These are phyloP conservation scores for Drosophila pseudotakahashii DNA, from an alignment of 2,888 invertebrate species.

Conservation along the genomic window DNA sequence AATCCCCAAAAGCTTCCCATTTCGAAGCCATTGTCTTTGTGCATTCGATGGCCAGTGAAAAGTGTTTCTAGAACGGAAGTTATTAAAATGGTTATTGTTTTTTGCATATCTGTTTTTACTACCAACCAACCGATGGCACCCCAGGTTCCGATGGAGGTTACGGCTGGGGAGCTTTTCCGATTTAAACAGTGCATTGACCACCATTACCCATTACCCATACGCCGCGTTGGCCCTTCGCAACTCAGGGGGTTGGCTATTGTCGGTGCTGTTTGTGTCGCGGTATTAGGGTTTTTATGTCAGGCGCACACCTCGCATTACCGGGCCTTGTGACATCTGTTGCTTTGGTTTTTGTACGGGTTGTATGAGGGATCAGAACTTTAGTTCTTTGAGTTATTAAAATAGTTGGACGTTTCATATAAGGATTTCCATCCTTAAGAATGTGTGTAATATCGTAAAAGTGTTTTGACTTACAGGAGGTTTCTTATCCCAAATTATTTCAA, in stretches of 20 bases:
- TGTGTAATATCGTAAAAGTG: no score
- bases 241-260: conserved; percentile 8
- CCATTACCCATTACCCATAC: conserved; percentile 66
- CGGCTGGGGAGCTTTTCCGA: conserved; percentile 33
- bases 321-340: conserved; percentile 62
- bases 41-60: conserved; percentile 52
- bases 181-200: conserved; percentile 59
- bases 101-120: conserved; percentile 13
- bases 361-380: background rate
- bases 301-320: conserved; percentile 15
- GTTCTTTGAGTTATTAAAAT: background rate
- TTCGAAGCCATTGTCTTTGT: conserved; percentile 64
- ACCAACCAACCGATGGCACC: background rate
- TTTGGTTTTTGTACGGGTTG: conserved; percentile 26
- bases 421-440: no score
- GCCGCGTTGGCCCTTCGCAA: conserved; percentile 46
- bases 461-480: no score
- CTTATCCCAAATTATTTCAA: no score
- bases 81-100: conserved; percentile 71
- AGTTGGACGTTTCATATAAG: background rate
- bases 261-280: conserved; percentile 5
- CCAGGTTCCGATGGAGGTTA: conserved; percentile 21
- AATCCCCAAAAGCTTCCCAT: conserved; percentile 16
- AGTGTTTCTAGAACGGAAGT: conserved; percentile 79
- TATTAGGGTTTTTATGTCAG: conserved; percentile 77